Base-by-base conservation (phyloP, 2,113 vertebrate genomes). In the Hucho hucho region DNA sequence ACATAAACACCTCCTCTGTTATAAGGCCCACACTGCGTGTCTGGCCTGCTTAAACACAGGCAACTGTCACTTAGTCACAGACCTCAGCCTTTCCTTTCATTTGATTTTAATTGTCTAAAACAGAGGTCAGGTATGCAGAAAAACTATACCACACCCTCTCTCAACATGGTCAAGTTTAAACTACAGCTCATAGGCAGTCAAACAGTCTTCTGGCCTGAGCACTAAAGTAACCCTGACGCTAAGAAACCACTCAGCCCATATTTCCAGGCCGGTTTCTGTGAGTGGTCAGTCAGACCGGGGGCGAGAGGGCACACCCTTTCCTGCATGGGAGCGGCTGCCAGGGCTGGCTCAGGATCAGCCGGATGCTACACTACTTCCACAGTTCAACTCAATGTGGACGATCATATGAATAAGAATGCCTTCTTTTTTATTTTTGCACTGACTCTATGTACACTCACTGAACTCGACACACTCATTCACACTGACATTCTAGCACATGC, bases 271-370 rank as follows among this genome's bases (percentile, higher is more conserved):
- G 87, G 84, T 87, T 87, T 80, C 75, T 74, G 84, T 76, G 79
- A 84, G 84, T 65, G 87, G 89, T 89, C 82, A 82, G 73, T 79
- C 32, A 4, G 59, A 73, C 74, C 64, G 25, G 75, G 81, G 73
- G 79, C 69, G 79, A 79, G 64, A 64, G 81, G 9, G 76, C 86
- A 81, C 89, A 72, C 88, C 89, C 88, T 91, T 67, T 91, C 88
- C 88, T 87, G 84, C 73, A n/a, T 61, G n/a, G 71, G 76, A 69
- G 73, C 43, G 76, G 71, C 83, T 73, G 72, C n/a, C 78, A 66
- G 70, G 75, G 29, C 26, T 87, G 87, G 81, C 87, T 43, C 22
- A 63, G 58, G 76, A 71, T 85, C 75, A 75, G 32, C 79, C 82
- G 72, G 72, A 77, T 43, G 75, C 32, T 65, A 80, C 68, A 32